These are phyloP conservation scores for Campylomormyrus numenius DNA, from an alignment of 2,113 vertebrate species.

Conservation along the genomic window DNA sequence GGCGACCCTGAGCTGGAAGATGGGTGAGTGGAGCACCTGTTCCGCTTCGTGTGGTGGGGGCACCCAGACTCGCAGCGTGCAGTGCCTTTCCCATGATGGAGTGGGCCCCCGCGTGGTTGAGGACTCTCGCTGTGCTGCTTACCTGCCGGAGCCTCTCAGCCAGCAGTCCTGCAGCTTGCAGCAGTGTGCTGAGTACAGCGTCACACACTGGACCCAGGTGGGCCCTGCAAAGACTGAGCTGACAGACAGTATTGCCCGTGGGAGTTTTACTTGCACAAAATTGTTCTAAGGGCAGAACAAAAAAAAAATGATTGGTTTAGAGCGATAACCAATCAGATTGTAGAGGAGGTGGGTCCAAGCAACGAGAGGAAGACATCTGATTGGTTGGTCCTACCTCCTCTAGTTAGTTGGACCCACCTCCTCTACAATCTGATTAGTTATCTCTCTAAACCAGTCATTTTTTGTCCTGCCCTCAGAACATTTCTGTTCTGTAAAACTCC, in stretches of 20 bases:
- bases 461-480: no score
- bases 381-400: no score
- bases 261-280: neutral
- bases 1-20: slow-evolving; percentile 69
- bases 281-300: neutral
- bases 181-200: slow-evolving; percentile 65
- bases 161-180: slow-evolving; percentile 76
- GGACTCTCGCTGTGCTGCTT: slow-evolving; percentile 62
- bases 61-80: slow-evolving; percentile 74
- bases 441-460: no score
- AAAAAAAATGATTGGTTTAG: no score
- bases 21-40: slow-evolving; percentile 76
- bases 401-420: no score
- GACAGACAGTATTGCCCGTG: neutral
- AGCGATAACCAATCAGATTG: no score
- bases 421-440: no score
- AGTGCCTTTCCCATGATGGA: slow-evolving; percentile 66
- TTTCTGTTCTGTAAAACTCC: no score
- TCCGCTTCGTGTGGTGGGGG: slow-evolving; percentile 79
- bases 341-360: neutral
- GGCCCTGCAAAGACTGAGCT: slow-evolving; percentile 25
- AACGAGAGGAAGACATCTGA: neutral
- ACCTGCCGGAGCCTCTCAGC: slow-evolving; percentile 61
- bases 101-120: slow-evolving; percentile 61
- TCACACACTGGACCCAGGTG: slow-evolving; percentile 72